Evolutionary conservation across 1,140 invertebrate genomes (phyloP), one percentile per base, ranked within the genome.

Genomic region (Helicoverpa zea): DNA sequence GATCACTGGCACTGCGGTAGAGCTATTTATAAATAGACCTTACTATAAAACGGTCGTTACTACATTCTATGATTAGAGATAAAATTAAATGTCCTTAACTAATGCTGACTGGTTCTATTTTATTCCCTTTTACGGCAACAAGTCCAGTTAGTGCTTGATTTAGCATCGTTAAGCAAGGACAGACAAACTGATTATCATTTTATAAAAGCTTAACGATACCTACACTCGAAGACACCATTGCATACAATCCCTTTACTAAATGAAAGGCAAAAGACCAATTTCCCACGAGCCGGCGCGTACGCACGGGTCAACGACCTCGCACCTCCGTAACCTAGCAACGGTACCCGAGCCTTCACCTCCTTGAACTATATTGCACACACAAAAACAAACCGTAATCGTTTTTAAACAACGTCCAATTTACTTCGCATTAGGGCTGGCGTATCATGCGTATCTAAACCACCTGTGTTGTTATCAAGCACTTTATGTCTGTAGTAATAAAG

Each of bases 321-420:
- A 79, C 81, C 81, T 81, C 79, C 72, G 81, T 83, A 84, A 87
- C 80, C 84, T 85, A 83, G 73, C 85, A 86, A 84, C 85, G 84
- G 82, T 86, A 85, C 81, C 35, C 76, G 59, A 72, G 83, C 86
- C 86, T 86, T 88, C 82, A 81, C 83, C 84, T 86, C 83, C 80
- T 81, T 83, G 11, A 23, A 79, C 56, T 14, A 72, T 16, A 1
- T 61, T 51, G 16, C 9, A 51, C 56, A 35, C 43, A 64, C 61
- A 77, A 77, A 76, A 77, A 66, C 61, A 49, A 1, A 66, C 49
- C 49, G 3, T 77, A 61, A 47, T 35, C 16, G 3, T 13, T 43
- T 51, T n/a, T 3, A 2, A 77, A 77, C 47, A 64, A 54, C 23
- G 59, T 54, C 43, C 68, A 51, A 66, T 77, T 49, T 64, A 66